Evolutionary conservation across 2,888 invertebrate species (phyloP), one percentile per base, ranked within the genome.

Genomic region (Drosophila barbarae): DNA sequence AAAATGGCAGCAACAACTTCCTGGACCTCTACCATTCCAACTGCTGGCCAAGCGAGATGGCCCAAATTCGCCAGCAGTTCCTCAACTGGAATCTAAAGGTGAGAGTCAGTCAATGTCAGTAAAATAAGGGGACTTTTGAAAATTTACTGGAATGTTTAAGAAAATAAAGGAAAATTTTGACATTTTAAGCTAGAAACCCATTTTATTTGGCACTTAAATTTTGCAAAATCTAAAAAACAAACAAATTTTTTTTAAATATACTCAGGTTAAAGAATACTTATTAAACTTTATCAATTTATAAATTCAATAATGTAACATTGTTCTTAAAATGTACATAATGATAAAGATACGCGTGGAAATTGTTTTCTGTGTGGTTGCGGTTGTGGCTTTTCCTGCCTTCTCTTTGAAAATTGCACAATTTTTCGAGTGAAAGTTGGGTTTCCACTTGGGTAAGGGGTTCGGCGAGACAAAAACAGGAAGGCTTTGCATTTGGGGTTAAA

Each of bases 1-100:
- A 87, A 74, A 82, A 84, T 80, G 81, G 80, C 65, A 81, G 69
- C 61, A 81, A 84, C 64, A 81, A 73, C 64, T 83, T 82, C 71
- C 64, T 87, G 69, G 87, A 87, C 74, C 76, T 87, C 61, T 87
- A 85, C 56, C 85, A 87, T 75, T 76, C 87, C 47, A 80, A 73
- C 36, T 77, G 85, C 57, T 87, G 81, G 76, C 76, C 78, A 58
- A 69, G 60, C 41, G 86, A 87, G 77, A 87, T 86, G 54, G 76
- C 77, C 30, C 81, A 85, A 54, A 83, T 87, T 63, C 88, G 86
- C 41, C 59, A 77, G 47, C 87, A 87, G 69, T 77, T 88, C 39
- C 69, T 64, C 55, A 74, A 75, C 68, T 87, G 88, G 88, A 86
- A 87, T 64, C 77, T 87, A 46, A 81, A 87, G 87, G 87, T 85